Conservation (phyloP, 2,797 vertebrate species). For the Macropus fuliginosus region DNA sequence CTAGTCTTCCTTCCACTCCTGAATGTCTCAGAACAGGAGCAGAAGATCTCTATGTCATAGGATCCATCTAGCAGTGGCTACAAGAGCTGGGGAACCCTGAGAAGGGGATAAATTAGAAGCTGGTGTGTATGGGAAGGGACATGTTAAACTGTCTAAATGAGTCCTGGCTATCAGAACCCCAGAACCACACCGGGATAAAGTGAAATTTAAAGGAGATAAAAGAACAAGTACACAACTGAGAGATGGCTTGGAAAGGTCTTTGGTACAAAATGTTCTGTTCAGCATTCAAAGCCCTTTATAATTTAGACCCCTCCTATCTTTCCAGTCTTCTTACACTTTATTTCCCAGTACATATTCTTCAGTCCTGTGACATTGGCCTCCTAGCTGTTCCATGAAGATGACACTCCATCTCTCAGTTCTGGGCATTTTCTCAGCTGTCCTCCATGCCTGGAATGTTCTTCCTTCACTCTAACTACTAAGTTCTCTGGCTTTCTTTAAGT, state of each 20-base stretch:
- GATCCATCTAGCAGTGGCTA: background rate
- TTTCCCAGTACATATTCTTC: background rate
- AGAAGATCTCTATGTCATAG: background rate
- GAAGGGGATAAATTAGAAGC: background rate
- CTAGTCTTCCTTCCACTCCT: background rate
- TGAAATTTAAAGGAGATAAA: background rate
- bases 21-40: background rate
- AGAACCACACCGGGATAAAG: background rate
- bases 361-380: background rate
- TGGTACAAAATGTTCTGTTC: background rate
- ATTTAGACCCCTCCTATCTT: background rate
- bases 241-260: background rate
- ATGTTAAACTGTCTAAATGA: background rate
- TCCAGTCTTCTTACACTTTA: background rate
- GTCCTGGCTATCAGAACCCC: background rate
- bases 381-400: background rate
- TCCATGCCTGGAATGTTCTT: background rate
- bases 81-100: background rate
- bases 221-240: background rate
- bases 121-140: no score
- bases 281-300: background rate
- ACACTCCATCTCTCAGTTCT: background rate
- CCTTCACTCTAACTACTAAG: background rate
- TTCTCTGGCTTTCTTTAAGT: background rate
- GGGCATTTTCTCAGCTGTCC: background rate